Conservation (phyloP, 1,140 invertebrate genomes). For the Sitophilus oryzae region DNA sequence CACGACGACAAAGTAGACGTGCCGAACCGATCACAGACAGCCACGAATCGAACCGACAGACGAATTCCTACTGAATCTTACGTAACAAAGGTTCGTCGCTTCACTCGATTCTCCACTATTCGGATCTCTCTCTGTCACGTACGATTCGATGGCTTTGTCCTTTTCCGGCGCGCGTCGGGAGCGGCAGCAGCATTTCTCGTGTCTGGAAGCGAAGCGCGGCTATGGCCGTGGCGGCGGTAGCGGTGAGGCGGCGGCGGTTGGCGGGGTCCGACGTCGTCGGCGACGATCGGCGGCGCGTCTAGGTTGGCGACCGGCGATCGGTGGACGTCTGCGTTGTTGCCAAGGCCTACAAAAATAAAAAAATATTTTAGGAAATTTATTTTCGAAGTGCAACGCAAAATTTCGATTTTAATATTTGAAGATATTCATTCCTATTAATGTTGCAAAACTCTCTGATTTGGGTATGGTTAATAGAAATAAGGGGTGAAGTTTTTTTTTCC, state of each 20-base stretch:
- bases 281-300: conserved; percentile 20
- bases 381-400: too few relatives aligned
- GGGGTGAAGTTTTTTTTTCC: too few relatives aligned
- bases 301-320: conserved; percentile 21
- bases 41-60: conserved; percentile 11
- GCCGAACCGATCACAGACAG: conserved; percentile 1
- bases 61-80: conserved; percentile 22
- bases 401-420: too few relatives aligned
- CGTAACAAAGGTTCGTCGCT: conserved; percentile 21
- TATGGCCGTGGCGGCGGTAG: too few relatives aligned
- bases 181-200: conserved; percentile 13
- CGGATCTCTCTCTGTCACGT: conserved; percentile 7
- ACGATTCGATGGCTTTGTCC: neutral
- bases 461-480: too few relatives aligned
- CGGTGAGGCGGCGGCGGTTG: too few relatives aligned
- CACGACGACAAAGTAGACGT: neutral
- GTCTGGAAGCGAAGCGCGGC: too few relatives aligned
- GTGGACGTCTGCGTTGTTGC: conserved; percentile 1
- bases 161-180: neutral
- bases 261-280: too few relatives aligned
- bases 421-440: too few relatives aligned
- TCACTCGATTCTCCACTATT: conserved; percentile 1
- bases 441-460: too few relatives aligned
- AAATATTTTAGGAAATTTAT: neutral
- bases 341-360: conserved; percentile 1